phyloP scores from a whole-genome alignment of 2,797 vertebrate genomes.

The Eidolon dupreanum region DNA sequence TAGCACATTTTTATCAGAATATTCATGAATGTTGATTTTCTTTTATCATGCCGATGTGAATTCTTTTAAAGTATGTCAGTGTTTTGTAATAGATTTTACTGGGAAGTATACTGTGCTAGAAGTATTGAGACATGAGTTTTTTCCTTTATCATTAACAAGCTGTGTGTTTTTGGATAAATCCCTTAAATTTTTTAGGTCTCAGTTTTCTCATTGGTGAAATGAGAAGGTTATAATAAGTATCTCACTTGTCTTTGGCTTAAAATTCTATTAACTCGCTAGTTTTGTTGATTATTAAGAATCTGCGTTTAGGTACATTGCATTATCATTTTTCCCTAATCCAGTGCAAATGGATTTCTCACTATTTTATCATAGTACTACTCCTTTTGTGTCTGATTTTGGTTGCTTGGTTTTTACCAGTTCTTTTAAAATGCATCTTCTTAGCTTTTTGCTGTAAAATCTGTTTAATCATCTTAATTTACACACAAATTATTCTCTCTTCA shows the following conservation, averaged over 20 bases:
- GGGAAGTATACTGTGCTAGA: background rate
- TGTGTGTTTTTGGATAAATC: background rate
- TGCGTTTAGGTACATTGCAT: background rate
- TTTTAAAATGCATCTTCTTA: background rate
- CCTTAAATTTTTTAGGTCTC: background rate
- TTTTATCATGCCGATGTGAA: background rate
- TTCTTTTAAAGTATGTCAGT: background rate
- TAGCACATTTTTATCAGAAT: background rate
- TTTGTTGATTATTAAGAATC: constrained; percentile 5
- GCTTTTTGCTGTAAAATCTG: background rate
- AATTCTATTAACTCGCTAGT: background rate
- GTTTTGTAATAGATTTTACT: background rate
- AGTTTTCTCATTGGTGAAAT: background rate
- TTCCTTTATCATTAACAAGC: background rate
- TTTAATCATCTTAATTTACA: background rate
- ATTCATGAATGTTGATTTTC: background rate
- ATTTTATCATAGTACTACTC: background rate
- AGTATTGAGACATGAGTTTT: background rate
- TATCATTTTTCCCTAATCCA: background rate
- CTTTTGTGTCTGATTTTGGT: constrained; percentile 34
- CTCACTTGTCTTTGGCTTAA: background rate
- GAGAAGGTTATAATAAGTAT: background rate
- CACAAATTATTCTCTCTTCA: background rate
- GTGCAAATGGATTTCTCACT: background rate
- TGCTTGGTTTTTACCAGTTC: background rate